phyloP scores from a whole-genome alignment of 2,888 invertebrate genomes.

The Osmoderma eremita region DNA sequence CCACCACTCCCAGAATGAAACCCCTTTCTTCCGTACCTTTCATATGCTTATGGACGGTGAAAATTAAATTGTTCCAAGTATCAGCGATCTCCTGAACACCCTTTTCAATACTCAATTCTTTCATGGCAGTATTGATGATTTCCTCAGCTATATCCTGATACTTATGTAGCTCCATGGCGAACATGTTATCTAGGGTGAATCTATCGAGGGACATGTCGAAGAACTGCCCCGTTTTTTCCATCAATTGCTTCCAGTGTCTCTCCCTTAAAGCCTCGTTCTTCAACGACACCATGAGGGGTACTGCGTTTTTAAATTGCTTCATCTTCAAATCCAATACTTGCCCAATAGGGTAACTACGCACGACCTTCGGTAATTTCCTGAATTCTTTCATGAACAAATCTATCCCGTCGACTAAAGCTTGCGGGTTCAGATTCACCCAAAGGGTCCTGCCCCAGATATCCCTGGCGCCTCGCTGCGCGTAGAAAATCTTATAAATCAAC shows the following conservation, averaged over 20 bases:
- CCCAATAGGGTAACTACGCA: constrained; percentile 72
- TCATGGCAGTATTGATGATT: constrained; percentile 88
- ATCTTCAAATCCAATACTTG: constrained; percentile 80
- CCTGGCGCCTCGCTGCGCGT: constrained; percentile 78
- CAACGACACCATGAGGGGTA: constrained; percentile 89
- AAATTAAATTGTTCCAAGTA: constrained; percentile 74
- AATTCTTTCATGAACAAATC: constrained; percentile 85
- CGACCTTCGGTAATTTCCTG: constrained; percentile 75
- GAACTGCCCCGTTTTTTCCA: constrained; percentile 83
- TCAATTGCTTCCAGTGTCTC: constrained; percentile 89
- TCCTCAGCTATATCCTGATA: constrained; percentile 87
- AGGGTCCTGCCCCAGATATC: constrained; percentile 87
- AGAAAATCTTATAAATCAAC: constrained; percentile 79
- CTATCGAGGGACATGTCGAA: constrained; percentile 90
- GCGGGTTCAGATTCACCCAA: constrained; percentile 89
- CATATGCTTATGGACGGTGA: constrained; percentile 73
- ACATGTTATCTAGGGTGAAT: constrained; percentile 93
- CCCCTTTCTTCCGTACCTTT: constrained; percentile 84
- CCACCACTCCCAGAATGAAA: constrained; percentile 80
- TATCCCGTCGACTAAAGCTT: constrained; percentile 84
- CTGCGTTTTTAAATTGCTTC: constrained; percentile 87
- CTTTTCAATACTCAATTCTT: constrained; percentile 90
- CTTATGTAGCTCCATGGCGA: constrained; percentile 89
- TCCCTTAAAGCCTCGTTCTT: constrained; percentile 92
- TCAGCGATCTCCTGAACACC: constrained; percentile 86